Evolutionary conservation across 2,888 invertebrate genomes (phyloP), one percentile per base, ranked within the genome.

Genomic region (Frankliniella fusca): DNA sequence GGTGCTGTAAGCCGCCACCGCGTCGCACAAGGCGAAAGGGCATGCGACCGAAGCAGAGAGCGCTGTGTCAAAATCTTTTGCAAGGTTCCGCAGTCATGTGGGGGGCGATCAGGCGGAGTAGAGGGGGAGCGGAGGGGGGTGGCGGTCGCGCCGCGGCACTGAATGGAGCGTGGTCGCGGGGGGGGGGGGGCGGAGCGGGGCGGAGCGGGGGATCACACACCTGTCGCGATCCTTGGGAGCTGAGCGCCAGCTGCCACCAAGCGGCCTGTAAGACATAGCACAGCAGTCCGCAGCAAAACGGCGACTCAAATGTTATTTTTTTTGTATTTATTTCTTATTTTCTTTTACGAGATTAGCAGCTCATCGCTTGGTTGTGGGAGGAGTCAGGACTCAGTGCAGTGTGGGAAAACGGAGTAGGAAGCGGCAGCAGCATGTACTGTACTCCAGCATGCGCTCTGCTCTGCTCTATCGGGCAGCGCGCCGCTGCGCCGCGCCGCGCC

Each of bases 171-270:
- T 27, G 27, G 70, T 76, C 27, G 70, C 23, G 38, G 2, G 54
- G 54, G 54, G 18, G 18, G 54, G 0, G 70, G 70, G 27, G 70
- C 12, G 27, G 27, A 27, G 27, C 23, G 27, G 27, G 23, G 70
- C n/a, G 70, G 70, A 23, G 70, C 11, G 70, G 23, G 70, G 23
- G 70, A 12, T 12, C 70, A 76, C 70, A 76, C 70, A 76, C 70
- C 70, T 76, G 70, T 76, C 27, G 70, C 70, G 70, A 27, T 23
- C 70, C 70, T 76, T 76, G 70, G 70, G 27, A 76, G 70, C 70
- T 23, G 23, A 54, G 54, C 54, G 20, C 38, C 23, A 76, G 70
- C 23, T 27, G 23, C 23, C 70, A 20, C 23, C 11, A 23, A 23
- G 27, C 70, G 70, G 23, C 70, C 70, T 23, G 70, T 23, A 12